Base-by-base conservation (phyloP, 2,888 invertebrate genomes). In the Hermodice carunculata region DNA sequence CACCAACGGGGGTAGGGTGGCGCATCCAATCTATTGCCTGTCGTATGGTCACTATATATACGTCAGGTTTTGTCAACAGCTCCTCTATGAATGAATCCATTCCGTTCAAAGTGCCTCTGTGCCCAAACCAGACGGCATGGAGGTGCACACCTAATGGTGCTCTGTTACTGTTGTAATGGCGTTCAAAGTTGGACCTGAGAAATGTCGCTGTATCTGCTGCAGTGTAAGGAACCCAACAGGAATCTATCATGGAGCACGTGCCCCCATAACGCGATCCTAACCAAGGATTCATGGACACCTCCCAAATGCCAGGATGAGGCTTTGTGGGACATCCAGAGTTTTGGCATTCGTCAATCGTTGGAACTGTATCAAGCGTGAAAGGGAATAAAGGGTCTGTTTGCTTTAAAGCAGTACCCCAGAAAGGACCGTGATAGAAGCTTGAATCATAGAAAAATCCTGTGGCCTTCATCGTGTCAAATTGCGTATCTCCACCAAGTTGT, bases 361-460 rank as follows among this genome's bases (percentile, higher is more conserved):
- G 81, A 2, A 79, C 75, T 52, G 68, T 95, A 86, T 96, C 96
- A 44, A 97, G 89, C 0, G 96, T 96, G 87, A 96, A 96, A 0
- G 96, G 97, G 96, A 96, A 96, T 58, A 94, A 91, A 14, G 95
- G 51, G 8, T 32, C 29, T n/a, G n/a, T n/a, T n/a, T n/a, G n/a
- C n/a, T n/a, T n/a, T n/a, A n/a, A n/a, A n/a, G n/a, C n/a, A n/a
- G n/a, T n/a, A 8, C 60, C 94, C 64, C 95, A 95, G 69, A 96
- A 94, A 1, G 96, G 95, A 0, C 78, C 78, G 22, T 92, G 89
- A 61, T 94, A 93, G 77, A 96, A 91, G 2, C 95, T 95, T 82
- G 95, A 95, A 86, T 96, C 96, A 86, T 95, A 96, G 78, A 94
- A 93, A 86, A 93, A 95, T 6, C 93, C 94, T 83, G 94, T 95